Evolutionary conservation across 2,113 vertebrate species (phyloP).

Genomic region (Cynoglossus semilaevis): DNA sequence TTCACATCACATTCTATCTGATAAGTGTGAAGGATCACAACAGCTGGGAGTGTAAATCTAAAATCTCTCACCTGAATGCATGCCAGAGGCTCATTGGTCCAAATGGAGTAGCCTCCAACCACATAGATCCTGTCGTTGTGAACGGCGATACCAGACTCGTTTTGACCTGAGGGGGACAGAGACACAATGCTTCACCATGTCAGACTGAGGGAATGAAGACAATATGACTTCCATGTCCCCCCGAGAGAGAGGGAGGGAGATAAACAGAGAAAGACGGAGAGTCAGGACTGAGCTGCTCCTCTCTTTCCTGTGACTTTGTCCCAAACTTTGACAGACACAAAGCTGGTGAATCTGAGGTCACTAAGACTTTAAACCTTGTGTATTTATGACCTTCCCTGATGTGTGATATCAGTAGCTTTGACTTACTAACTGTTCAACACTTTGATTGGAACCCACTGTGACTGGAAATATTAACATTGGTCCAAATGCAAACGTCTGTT

Average conservation of each 20-base stretch:
- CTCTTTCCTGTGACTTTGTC: constrained; percentile 46
- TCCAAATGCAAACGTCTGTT: no score
- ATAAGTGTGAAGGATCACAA: constrained; percentile 9
- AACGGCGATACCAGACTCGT: constrained; percentile 94
- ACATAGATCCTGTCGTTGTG: constrained; percentile 96
- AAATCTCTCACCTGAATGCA: constrained; percentile 91
- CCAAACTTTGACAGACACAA: constrained; percentile 39
- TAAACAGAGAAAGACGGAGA: constrained; percentile 30
- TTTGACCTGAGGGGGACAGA: constrained; percentile 83
- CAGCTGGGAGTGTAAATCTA: neutral
- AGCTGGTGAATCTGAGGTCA: constrained; percentile 9
- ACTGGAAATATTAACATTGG: no score
- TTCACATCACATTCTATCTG: neutral
- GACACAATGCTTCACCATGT: constrained; percentile 35
- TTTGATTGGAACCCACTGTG: no score
- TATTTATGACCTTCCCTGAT: no score
- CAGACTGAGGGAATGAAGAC: constrained; percentile 28
- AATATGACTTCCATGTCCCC: constrained; percentile 31
- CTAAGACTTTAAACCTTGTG: constrained; percentile 14
- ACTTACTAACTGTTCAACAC: no score
- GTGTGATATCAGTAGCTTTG: no score
- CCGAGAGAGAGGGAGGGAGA: constrained; percentile 20
- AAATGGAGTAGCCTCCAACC: constrained; percentile 98
- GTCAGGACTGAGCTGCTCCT: constrained; percentile 18
- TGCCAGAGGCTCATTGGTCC: constrained; percentile 97